Evolutionary conservation across 1,140 invertebrate species (phyloP).

Genomic region (Brachionus sp.): DNA sequence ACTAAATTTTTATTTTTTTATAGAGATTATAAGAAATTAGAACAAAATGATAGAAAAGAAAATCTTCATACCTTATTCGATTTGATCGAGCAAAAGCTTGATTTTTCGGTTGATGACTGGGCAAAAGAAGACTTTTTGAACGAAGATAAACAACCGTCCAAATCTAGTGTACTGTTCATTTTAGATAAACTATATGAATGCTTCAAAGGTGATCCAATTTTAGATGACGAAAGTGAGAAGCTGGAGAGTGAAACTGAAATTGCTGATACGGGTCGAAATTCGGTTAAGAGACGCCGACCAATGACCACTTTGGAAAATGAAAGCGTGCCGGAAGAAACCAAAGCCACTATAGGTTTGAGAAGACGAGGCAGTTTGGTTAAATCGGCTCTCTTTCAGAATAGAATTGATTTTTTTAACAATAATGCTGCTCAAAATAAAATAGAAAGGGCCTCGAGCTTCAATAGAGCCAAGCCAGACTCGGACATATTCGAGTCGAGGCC

Average conservation of each 20-base stretch:
- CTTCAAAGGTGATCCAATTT: neutral
- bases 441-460: neutral
- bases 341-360: neutral
- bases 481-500: neutral
- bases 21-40: neutral
- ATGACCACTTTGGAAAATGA: neutral
- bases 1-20: neutral
- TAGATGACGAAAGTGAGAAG: neutral
- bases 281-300: neutral
- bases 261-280: neutral
- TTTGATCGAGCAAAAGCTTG: neutral
- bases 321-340: neutral
- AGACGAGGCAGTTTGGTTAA: constrained; percentile 17
- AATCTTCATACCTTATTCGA: neutral
- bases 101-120: neutral
- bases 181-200: constrained; percentile 6
- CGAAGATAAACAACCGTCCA: neutral
- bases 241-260: neutral
- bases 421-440: neutral
- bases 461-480: neutral
- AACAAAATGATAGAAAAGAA: neutral
- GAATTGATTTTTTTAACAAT: constrained; percentile 19
- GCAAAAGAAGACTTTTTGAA: neutral
- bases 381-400: constrained; percentile 20
- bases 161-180: neutral